A percentile compares a stretch with the other conserved stretches of the same genome.
These are phyloP conservation scores for Centrocercus urophasianus DNA, from an alignment of 2,113 vertebrate species.

Conservation along the genomic window DNA sequence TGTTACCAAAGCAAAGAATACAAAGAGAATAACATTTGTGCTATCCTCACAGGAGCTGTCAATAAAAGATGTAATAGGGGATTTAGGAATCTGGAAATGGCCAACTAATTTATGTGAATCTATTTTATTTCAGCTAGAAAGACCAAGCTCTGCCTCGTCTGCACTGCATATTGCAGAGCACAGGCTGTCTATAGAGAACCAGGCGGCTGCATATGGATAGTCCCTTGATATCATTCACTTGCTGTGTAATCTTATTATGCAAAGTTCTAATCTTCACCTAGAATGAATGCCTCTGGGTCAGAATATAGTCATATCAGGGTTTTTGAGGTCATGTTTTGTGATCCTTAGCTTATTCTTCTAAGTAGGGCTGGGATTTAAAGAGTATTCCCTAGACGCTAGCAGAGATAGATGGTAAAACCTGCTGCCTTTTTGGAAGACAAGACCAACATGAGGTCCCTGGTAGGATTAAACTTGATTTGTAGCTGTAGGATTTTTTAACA, in stretches of 20 bases:
- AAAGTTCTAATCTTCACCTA: slow-evolving; percentile 99
- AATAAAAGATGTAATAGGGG: slow-evolving; percentile 92
- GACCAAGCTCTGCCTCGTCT: slow-evolving; percentile 80
- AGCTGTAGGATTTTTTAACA: slow-evolving; percentile 94
- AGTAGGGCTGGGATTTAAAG: slow-evolving; percentile 91
- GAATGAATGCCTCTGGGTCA: slow-evolving; percentile 93
- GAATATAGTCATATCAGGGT: slow-evolving; percentile 95
- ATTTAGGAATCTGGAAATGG: slow-evolving; percentile 90
- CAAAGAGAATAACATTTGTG: slow-evolving; percentile 81
- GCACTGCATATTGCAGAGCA: slow-evolving; percentile 82
- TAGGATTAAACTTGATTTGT: slow-evolving; percentile 97
- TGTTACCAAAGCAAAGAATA: slow-evolving; percentile 77
- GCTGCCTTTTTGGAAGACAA: slow-evolving; percentile 89
- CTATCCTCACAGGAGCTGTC: slow-evolving; percentile 85
- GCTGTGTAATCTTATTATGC: slow-evolving; percentile 99
- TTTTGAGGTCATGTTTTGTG: slow-evolving; percentile 92
- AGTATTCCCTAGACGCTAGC: slow-evolving; percentile 87
- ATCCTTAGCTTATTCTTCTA: slow-evolving; percentile 93
- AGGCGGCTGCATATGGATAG: slow-evolving; percentile 98
- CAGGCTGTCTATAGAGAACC: slow-evolving; percentile 90
- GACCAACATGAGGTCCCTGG: slow-evolving; percentile 93
- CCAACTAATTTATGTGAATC: slow-evolving; percentile 92
- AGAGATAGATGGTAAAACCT: slow-evolving; percentile 84
- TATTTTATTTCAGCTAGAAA: slow-evolving; percentile 89
- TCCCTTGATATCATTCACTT: slow-evolving; percentile 99